Base-by-base conservation (phyloP, 2,888 invertebrate species). In the Hipparchia semele region DNA sequence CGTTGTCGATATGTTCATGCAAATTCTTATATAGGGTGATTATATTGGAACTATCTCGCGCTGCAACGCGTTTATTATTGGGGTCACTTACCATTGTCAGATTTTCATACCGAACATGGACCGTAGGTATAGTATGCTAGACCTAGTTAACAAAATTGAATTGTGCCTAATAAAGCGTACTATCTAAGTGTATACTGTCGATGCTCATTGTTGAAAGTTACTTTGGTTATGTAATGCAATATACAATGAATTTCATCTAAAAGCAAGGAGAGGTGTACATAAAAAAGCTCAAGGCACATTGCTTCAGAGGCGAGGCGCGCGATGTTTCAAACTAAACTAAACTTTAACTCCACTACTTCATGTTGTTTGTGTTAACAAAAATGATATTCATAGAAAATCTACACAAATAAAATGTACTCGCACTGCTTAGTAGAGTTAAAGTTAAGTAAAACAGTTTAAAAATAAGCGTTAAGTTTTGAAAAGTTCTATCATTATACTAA, bases 81-180 rank as follows among this genome's bases (percentile, higher is more conserved):
- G 6, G 54, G n/a, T 6, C n/a, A 53, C 12, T 56, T 56, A n/a
- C 1, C 61, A 13, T 54, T 46, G 33, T 10, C n/a, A 33, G 72
- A 75, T 75, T 77, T 80, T 80, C 66, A 82, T 84, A 85, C 84
- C 86, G 84, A 81, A 84, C 76, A 69, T 59, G 79, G 78, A 81
- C 76, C 68, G 83, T 89, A 89, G 85, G 80, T 82, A 77, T 91
- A 92, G 90, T 86, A 87, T 85, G 92, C 92, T 92, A 93, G 92
- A 86, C 81, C 78, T 92, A 91, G 90, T 86, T 83, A 86, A 85
- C 83, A 81, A 84, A 90, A 86, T 87, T 90, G 90, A 92, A 90
- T 90, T 86, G 93, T 94, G 93, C 93, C 93, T 94, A 88, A 88
- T 83, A 87, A 88, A 78, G 85, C 76, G 80, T 82, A 78, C 79